These are phyloP conservation scores for Delichon dasypus DNA, from an alignment of 2,797 vertebrate genomes.

Conservation along the genomic window DNA sequence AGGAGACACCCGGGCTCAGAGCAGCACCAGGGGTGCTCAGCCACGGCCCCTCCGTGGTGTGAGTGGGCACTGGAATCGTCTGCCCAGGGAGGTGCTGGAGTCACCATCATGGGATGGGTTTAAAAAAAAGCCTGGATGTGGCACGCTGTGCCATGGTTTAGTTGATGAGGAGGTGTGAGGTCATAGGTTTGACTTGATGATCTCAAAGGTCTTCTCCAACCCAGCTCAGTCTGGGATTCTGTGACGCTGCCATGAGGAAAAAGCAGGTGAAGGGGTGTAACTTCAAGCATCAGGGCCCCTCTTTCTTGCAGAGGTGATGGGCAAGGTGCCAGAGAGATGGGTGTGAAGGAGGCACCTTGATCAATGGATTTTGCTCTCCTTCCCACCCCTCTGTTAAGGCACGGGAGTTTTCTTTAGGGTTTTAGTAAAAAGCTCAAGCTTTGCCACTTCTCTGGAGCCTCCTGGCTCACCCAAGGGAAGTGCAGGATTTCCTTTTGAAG, in stretches of 20 bases:
- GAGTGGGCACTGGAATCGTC: accelerated
- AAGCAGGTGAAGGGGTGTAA: not conserved
- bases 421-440: not conserved
- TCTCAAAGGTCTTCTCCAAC: not conserved
- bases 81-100: not conserved
- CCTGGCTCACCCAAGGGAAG: not conserved
- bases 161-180: not conserved
- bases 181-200: not conserved
- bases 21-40: not conserved
- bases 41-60: not conserved
- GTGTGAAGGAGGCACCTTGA: accelerated
- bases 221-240: not conserved
- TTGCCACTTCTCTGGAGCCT: not conserved
- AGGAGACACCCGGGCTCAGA: not conserved
- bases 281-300: not conserved
- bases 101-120: accelerated
- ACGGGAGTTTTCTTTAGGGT: not conserved
- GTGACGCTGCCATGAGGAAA: not conserved
- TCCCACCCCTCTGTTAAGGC: not conserved
- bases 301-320: not conserved
- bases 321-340: not conserved
- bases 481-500: not conserved
- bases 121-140: not conserved
- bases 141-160: not conserved
- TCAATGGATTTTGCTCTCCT: not conserved